These are phyloP conservation scores for Nematostella vectensis DNA, from an alignment of 92 coral and sea anemone genomes.

Conservation along the genomic window DNA sequence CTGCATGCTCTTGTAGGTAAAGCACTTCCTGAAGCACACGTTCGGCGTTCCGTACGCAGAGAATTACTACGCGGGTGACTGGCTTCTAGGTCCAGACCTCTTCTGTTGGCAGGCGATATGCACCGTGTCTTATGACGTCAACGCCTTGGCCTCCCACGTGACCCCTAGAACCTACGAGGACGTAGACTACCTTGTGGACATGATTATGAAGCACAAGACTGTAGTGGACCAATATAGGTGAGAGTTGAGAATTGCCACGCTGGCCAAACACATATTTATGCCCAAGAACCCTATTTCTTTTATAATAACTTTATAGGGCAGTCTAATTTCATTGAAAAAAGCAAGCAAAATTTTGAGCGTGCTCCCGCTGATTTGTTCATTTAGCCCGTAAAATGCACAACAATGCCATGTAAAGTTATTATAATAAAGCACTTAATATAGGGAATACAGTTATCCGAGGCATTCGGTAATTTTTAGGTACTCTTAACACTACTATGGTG, in stretches of 20 bases:
- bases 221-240: constrained; percentile 78
- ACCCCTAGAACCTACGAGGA: constrained; percentile 58
- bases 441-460: too few relatives aligned
- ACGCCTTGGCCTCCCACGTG: constrained; percentile 37
- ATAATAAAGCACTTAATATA: too few relatives aligned
- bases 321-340: too few relatives aligned
- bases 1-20: too few relatives aligned
- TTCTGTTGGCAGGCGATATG: constrained; percentile 96
- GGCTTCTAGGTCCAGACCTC: constrained; percentile 95
- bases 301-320: not conserved
- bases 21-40: constrained; percentile 75
- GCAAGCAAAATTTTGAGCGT: too few relatives aligned
- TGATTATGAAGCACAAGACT: constrained; percentile 63
- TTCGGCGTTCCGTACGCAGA: constrained; percentile 82
- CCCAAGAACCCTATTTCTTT: not conserved
- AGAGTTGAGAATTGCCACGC: not conserved
- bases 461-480: too few relatives aligned
- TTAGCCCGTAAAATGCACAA: too few relatives aligned
- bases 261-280: too few relatives aligned
- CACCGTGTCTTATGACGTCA: constrained; percentile 29
- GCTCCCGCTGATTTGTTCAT: too few relatives aligned
- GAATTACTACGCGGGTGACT: constrained; percentile 92
- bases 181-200: constrained; percentile 44
- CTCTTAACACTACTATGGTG: too few relatives aligned
- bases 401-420: too few relatives aligned